Evolutionary conservation across 2,797 vertebrate species (phyloP).

Genomic region (Pangasius krempfi): DNA sequence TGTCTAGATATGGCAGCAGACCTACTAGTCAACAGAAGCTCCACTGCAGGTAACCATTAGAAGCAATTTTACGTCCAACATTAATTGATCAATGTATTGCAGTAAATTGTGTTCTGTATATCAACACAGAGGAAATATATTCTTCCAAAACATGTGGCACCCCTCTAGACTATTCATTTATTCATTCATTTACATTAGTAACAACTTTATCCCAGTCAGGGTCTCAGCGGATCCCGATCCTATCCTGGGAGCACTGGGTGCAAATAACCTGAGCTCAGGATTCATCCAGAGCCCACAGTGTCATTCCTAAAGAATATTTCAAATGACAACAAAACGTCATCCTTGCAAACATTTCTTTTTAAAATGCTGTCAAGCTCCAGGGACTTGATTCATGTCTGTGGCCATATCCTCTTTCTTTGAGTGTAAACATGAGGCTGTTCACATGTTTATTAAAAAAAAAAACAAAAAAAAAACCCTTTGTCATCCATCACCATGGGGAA

Average conservation of each 20-base stretch:
- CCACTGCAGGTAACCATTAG: conserved; percentile 58
- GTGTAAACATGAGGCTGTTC: neutral
- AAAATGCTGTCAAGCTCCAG: neutral
- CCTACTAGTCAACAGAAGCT: conserved; percentile 68
- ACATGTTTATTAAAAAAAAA: neutral
- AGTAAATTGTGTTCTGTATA: neutral
- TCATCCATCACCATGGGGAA: neutral
- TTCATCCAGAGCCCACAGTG: neutral
- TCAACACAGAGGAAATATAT: neutral
- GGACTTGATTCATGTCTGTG: neutral
- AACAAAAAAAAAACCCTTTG: neutral
- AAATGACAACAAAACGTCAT: neutral
- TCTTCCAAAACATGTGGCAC: neutral
- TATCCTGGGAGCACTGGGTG: neutral
- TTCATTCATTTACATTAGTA: neutral
- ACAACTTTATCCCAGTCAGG: neutral
- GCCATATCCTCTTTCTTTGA: neutral
- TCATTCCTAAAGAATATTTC: neutral
- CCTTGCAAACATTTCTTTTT: neutral
- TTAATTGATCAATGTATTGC: neutral
- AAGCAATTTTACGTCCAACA: neutral
- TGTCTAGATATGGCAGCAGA: conserved; percentile 79
- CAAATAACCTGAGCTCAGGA: neutral
- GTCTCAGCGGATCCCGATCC: too few species aligned
- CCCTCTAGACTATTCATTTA: neutral